Percentiles rank a stretch among this genome's conserved stretches.
phyloP scores from a whole-genome alignment of 2,113 vertebrate species.

The Pelecanoides urinatrix region DNA sequence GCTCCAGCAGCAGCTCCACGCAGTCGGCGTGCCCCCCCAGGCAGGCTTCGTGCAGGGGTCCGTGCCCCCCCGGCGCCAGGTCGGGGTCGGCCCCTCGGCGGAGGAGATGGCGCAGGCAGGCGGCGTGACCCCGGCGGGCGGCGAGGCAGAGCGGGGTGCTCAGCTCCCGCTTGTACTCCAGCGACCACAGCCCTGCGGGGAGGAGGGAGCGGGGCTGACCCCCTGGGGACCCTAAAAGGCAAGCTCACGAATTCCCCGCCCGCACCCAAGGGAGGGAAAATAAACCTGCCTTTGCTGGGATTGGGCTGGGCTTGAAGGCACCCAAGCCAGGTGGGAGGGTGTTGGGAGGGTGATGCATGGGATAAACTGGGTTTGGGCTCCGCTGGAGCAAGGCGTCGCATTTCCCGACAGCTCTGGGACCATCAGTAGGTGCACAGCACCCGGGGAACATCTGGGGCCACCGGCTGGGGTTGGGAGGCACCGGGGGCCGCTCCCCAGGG shows the following conservation, averaged over 20 bases:
- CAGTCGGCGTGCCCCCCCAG: constrained; percentile 58
- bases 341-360: too few species aligned
- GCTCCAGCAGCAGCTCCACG: constrained; percentile 69
- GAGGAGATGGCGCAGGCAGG: constrained; percentile 75
- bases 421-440: neutral
- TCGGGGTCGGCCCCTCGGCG: constrained; percentile 48
- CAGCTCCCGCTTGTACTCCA: constrained; percentile 78
- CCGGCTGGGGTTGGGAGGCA: neutral
- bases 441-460: neutral
- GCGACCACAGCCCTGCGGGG: constrained; percentile 76
- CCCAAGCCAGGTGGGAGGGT: fast-evolving
- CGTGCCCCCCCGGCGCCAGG: constrained; percentile 64
- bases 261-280: neutral
- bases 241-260: neutral
- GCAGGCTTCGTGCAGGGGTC: constrained; percentile 78
- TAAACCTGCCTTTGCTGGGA: neutral
- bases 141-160: constrained; percentile 76
- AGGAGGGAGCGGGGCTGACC: neutral
- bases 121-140: constrained; percentile 57
- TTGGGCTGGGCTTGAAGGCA: neutral
- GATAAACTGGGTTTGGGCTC: too few species aligned
- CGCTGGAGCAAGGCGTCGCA: fast-evolving
- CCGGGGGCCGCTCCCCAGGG: too few species aligned
- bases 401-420: neutral
- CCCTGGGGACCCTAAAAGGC: neutral